A percentile compares a stretch with the other conserved stretches of the same genome.
Evolutionary conservation across 2,797 vertebrate species (phyloP).

Genomic region (Sciaenops ocellatus): DNA sequence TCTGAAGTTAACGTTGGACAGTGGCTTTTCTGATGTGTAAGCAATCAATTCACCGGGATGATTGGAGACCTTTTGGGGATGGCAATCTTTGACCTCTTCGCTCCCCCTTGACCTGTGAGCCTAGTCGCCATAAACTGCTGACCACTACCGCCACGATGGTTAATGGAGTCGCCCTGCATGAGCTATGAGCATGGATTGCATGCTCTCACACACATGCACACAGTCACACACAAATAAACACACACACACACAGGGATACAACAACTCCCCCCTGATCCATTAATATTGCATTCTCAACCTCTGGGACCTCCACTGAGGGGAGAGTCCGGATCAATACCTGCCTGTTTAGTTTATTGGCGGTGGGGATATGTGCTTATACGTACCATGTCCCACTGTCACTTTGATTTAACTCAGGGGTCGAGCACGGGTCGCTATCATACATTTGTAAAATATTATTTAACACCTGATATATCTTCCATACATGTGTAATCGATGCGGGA

Average conservation of each 20-base stretch:
- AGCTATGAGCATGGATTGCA: conserved; percentile 42
- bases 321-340: conserved; percentile 84
- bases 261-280: conserved; percentile 69
- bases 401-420: conserved; percentile 82
- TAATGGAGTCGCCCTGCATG: conserved; percentile 71
- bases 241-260: conserved; percentile 35
- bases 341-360: conserved; percentile 86
- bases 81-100: conserved; percentile 79
- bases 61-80: conserved; percentile 76
- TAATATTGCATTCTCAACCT: conserved; percentile 80
- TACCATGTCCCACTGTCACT: conserved; percentile 73
- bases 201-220: conserved; percentile 43
- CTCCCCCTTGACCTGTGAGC: conserved; percentile 79
- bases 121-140: conserved; percentile 80
- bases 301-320: conserved; percentile 68
- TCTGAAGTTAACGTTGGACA: conserved; percentile 70
- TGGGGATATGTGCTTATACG: conserved; percentile 72
- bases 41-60: conserved; percentile 80
- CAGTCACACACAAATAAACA: conserved; percentile 45
- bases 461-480: conserved; percentile 74
- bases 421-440: conserved; percentile 67
- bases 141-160: conserved; percentile 59
- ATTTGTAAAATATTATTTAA: conserved; percentile 85
- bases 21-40: conserved; percentile 79
- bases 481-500: conserved; percentile 70